Evolutionary conservation across 2,797 vertebrate species (phyloP).

Genomic region (Sphenodon punctatus): DNA sequence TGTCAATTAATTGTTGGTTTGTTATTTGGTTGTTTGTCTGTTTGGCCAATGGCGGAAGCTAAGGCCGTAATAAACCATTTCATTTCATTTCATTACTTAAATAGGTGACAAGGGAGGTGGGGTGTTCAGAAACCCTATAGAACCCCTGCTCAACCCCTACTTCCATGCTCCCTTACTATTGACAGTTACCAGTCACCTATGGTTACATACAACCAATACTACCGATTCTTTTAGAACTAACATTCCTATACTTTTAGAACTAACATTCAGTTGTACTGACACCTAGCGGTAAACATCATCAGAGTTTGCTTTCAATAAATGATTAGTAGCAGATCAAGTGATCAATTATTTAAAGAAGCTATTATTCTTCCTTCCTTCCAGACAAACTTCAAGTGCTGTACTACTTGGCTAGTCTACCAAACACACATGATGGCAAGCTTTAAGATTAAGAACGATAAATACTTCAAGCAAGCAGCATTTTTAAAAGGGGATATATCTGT

Average conservation of each 20-base stretch:
- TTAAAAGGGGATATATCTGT: neutral
- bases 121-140: too few species aligned
- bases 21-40: too few species aligned
- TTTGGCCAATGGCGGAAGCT: too few species aligned
- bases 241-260: too few species aligned
- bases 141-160: too few species aligned
- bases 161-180: too few species aligned
- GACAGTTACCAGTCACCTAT: too few species aligned
- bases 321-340: fast-evolving
- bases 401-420: neutral
- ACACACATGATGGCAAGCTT: neutral
- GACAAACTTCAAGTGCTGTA: neutral
- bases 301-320: neutral
- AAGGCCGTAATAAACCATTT: too few species aligned
- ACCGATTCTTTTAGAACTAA: neutral
- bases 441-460: neutral
- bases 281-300: constrained; percentile 63
- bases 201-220: neutral
- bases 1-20: too few species aligned
- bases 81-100: too few species aligned
- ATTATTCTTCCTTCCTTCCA: neutral
- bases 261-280: constrained; percentile 56
- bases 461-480: neutral
- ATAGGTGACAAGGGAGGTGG: too few species aligned
- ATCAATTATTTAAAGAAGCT: neutral